Base-by-base conservation (phyloP, 2,113 vertebrate genomes). In the Salvelinus sp. region DNA sequence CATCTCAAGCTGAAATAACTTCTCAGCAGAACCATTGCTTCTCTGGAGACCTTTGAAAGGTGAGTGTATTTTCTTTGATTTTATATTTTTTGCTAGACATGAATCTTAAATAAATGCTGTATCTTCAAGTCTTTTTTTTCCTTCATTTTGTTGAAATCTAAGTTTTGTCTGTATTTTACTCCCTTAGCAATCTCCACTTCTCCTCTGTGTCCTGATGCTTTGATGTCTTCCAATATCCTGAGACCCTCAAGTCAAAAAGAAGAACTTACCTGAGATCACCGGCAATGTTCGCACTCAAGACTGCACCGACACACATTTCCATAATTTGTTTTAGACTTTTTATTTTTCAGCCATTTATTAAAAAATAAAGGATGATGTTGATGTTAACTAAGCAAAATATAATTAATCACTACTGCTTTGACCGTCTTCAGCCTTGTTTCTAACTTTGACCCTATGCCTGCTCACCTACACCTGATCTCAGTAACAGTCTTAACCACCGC, bases 21-120 rank as follows among this genome's bases (percentile, higher is more conserved):
- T 44, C 4, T 54, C 58, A 62, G 13, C 54, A 20, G 54, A 83
- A 80, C 27, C 82, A 58, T 30, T 23, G 86, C 75, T n/a, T 73
- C 20, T 57, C 30, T 64, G 28, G 78, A 80, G 25, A 69, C 44
- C 57, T 73, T 60, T 27, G 76, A 76, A 87, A 77, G 0, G 58
- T 64, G 3, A 74, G 69, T 70, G 1, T 23, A 7, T 2, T 67
- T 67, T 18, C 14, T 28, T 67, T 67, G 13, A 67, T 67, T 30
- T 25, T 0, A 18, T 65, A 2, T 44, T 14, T 54, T 54, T 33
- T 28, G 16, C 5, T 67, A 2, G 65, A 18, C 6, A 33, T 6
- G 16, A 22, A 62, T 22, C 58, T 16, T 62, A 57, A 20, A 57
- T 20, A 57, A 57, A n/a, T 22, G 6, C 18, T 62, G 58, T 22